phyloP scores from a whole-genome alignment of 2,888 invertebrate species.

The Hydroisotoma schaefferi region DNA sequence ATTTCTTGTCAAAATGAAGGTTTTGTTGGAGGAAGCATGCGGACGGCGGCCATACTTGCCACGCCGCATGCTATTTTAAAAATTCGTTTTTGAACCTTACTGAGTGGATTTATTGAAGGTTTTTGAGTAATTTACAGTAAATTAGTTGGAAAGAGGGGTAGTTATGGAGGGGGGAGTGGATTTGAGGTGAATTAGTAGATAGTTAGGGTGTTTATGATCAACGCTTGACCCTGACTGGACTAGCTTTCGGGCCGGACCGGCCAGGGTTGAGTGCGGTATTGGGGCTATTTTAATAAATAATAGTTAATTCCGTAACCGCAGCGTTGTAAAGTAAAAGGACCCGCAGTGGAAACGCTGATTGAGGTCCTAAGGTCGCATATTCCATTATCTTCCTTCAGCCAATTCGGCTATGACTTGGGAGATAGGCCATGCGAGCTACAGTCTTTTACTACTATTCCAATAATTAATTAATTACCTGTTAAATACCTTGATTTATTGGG shows the following conservation, averaged over 20 bases:
- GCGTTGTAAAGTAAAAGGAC: slow-evolving; percentile 43
- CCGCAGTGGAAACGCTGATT: slow-evolving; percentile 28
- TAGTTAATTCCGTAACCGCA: slow-evolving; percentile 44
- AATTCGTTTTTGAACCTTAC: no score
- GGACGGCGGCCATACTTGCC: no score
- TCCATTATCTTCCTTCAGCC: slow-evolving; percentile 48
- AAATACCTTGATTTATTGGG: background rate
- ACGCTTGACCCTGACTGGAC: slow-evolving; percentile 38
- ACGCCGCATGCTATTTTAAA: no score
- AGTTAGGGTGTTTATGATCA: slow-evolving; percentile 6
- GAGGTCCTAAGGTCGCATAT: slow-evolving; percentile 46
- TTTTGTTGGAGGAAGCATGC: no score
- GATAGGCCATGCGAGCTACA: slow-evolving; percentile 48
- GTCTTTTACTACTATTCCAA: slow-evolving; percentile 13
- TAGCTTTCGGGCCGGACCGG: slow-evolving; percentile 30
- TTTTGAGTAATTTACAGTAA: no score
- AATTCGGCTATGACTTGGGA: slow-evolving; percentile 42
- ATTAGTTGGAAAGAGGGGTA: background rate
- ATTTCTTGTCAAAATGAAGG: no score
- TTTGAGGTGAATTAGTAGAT: background rate
- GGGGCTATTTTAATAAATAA: slow-evolving; percentile 41
- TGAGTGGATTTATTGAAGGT: no score
- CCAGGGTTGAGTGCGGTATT: slow-evolving; percentile 29
- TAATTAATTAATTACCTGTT: slow-evolving; percentile 2
- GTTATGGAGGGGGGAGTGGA: background rate